Base-by-base conservation (phyloP, 2,888 invertebrate genomes). In the Dolichomitus sp. region DNA sequence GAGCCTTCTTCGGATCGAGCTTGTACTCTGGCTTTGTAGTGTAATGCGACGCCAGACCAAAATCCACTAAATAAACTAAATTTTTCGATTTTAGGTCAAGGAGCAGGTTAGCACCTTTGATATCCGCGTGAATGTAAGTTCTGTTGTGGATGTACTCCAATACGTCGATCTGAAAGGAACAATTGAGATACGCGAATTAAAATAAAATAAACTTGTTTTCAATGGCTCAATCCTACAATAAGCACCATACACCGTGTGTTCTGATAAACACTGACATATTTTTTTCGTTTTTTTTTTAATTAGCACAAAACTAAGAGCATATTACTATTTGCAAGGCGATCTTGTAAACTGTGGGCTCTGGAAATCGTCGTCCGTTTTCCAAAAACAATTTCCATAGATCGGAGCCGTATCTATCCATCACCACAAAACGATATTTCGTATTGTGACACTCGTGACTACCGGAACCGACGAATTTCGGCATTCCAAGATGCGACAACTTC, bases 31-130 rank as follows among this genome's bases (percentile, higher is more conserved):
- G 93, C 89, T 97, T 97, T 0, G 96, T 96, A 2, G 95, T 95
- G 87, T 96, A 97, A 86, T 96, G 96, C 14, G 96, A 96, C 0
- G 98, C 99, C 50, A 99, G 94, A 0, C 99, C 99, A 94, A 97
- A 99, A 94, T 99, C 99, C 0, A 99, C 97, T 11, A 99, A 94
- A 94, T 97, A 99, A 0, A 98, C 96, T 90, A 97, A 97, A 86
- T 96, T 95, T 86, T 95, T 95, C 0, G 96, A 95, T 40, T 95
- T 95, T 50, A 95, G 93, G 0, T 98, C 98, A 59, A 98, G 93
- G 27, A 99, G 94, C 84, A 99, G 96, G 94, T 99, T 99, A 11
- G 97, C 97, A 0, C 98, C 99, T 94, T 99, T 99, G 6, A 99
- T 96, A 93, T 99, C 99, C 0, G 97, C 99, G 94, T 99, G 99